Percentiles rank a stretch among this genome's conserved stretches.
Evolutionary conservation across 2,797 vertebrate genomes (phyloP).

Genomic region (Arrhamphus sclerolepis): DNA sequence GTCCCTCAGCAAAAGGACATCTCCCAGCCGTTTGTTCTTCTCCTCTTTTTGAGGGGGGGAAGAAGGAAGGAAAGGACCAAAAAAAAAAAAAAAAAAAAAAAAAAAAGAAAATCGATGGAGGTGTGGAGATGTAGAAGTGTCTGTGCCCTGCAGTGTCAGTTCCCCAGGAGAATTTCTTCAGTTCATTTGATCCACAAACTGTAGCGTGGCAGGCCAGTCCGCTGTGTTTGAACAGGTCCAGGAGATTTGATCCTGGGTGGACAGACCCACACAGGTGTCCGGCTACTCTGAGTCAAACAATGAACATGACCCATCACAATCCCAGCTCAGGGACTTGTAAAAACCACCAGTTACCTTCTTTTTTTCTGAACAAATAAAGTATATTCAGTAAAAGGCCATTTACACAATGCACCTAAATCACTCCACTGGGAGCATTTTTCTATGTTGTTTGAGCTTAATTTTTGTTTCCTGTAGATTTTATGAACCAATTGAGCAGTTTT

Average conservation of each 20-base stretch:
- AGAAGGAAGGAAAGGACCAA: constrained; percentile 14
- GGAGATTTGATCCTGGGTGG: constrained; percentile 57
- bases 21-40: constrained; percentile 56
- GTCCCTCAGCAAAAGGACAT: constrained; percentile 63
- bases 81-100: too few relatives aligned
- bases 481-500: background rate
- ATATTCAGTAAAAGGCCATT: background rate
- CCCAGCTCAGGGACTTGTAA: constrained; percentile 17
- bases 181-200: constrained; percentile 66
- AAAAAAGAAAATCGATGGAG: constrained; percentile 61
- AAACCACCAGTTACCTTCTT: constrained; percentile 18
- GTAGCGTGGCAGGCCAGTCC: constrained; percentile 22
- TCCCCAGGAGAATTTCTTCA: constrained; percentile 53
- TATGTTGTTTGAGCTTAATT: constrained; percentile 17
- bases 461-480: constrained; percentile 25
- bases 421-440: constrained; percentile 29
- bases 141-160: constrained; percentile 41
- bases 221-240: constrained; percentile 42
- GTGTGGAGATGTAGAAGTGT: constrained; percentile 44
- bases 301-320: constrained; percentile 19
- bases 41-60: constrained; percentile 32
- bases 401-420: constrained; percentile 1
- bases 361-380: background rate
- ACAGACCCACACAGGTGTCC: constrained; percentile 52
- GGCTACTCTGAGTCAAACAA: constrained; percentile 59